phyloP scores from a whole-genome alignment of 2,888 invertebrate species.

The Cepaea hortensis region DNA sequence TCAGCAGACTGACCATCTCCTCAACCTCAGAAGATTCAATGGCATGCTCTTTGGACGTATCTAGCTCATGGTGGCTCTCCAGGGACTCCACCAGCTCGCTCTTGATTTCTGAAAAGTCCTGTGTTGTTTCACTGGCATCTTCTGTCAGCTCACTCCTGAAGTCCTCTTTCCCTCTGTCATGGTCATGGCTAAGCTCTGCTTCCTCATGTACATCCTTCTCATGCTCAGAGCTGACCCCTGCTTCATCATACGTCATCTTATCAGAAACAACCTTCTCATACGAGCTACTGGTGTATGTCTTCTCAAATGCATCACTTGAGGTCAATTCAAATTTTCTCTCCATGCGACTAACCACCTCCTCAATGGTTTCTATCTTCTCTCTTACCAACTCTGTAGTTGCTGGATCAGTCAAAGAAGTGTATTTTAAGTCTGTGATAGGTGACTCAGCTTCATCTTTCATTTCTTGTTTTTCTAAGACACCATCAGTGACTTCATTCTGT shows the following conservation, averaged over 20 bases:
- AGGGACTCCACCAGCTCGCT: slow-evolving; percentile 47
- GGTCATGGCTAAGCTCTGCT: background rate
- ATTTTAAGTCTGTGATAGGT: slow-evolving; percentile 42
- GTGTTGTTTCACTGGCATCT: slow-evolving; percentile 45
- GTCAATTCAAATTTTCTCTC: slow-evolving; percentile 54
- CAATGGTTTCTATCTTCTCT: slow-evolving; percentile 43
- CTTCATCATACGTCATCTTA: background rate
- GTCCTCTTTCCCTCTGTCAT: slow-evolving; percentile 20
- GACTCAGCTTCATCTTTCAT: slow-evolving; percentile 24
- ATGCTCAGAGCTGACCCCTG: background rate
- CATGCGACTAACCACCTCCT: slow-evolving; percentile 43
- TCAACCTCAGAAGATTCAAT: background rate
- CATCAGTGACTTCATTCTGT: background rate
- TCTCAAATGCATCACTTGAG: slow-evolving; percentile 37
- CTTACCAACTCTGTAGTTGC: slow-evolving; percentile 45
- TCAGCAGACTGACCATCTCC: background rate
- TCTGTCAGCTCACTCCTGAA: slow-evolving; percentile 29
- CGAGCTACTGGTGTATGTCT: background rate
- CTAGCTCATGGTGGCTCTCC: slow-evolving; percentile 45
- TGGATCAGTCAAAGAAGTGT: slow-evolving; percentile 34
- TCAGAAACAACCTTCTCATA: background rate
- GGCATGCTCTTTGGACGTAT: background rate
- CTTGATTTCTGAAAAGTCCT: slow-evolving; percentile 47
- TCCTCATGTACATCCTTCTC: background rate
- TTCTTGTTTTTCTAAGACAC: background rate